Percentiles rank a stretch among this genome's conserved stretches.
Conservation (phyloP, 2,797 vertebrate species). For the Meda fulgida region DNA sequence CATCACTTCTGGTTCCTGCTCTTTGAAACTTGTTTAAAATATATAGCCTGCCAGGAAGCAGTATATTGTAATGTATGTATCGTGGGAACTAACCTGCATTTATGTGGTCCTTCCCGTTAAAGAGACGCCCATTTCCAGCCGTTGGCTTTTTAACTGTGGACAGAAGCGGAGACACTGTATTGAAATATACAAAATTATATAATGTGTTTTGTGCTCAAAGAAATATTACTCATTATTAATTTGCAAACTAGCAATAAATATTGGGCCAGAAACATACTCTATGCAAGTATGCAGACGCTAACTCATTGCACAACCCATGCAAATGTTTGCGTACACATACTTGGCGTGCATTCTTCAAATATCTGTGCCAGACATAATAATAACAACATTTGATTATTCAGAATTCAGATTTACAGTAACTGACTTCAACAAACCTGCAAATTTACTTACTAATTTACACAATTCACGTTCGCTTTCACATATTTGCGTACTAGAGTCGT, state of each 20-base stretch:
- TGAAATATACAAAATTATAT: constrained; percentile 59
- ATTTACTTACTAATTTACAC: background rate
- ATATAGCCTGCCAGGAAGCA: background rate
- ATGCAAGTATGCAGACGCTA: background rate
- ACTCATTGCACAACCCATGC: background rate
- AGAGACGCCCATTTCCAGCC: constrained; percentile 74
- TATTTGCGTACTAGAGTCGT: background rate
- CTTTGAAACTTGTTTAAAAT: background rate
- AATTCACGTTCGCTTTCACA: background rate
- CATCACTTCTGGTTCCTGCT: background rate
- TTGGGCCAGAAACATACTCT: background rate
- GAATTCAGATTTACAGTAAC: background rate
- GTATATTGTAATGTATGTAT: background rate
- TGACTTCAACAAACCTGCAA: background rate
- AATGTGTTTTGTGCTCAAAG: constrained; percentile 65
- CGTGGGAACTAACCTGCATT: constrained; percentile 71
- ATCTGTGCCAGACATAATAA: background rate
- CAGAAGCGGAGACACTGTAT: constrained; percentile 63
- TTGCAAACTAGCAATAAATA: background rate
- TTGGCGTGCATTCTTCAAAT: background rate
- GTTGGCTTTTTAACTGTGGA: constrained; percentile 71
- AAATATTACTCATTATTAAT: background rate
- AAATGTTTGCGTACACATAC: background rate
- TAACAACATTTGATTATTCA: background rate
- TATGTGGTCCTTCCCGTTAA: constrained; percentile 64